Conservation (phyloP, 2,113 vertebrate genomes). For the Rallus limicola region DNA sequence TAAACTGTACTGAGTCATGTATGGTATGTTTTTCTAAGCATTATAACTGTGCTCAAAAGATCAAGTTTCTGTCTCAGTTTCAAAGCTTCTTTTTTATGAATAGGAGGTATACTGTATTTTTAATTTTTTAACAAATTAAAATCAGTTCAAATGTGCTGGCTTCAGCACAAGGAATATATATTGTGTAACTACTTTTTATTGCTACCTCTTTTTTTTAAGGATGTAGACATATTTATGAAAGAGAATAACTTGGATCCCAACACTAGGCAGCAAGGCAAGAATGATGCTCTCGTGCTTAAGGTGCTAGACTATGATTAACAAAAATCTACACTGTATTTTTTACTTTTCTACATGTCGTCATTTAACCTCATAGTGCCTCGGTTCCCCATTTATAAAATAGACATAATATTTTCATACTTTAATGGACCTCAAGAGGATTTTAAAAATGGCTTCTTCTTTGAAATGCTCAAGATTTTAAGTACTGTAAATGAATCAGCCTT, state of each 20-base stretch:
- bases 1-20: constrained; percentile 31
- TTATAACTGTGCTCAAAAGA: neutral
- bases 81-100: constrained; percentile 42
- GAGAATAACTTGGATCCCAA: neutral
- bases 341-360: neutral
- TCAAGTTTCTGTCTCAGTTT: constrained; percentile 55
- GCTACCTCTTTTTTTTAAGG: neutral
- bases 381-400: neutral
- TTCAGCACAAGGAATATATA: neutral
- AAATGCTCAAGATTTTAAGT: constrained; percentile 34
- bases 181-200: neutral
- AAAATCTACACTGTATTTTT: neutral
- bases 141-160: constrained; percentile 10
- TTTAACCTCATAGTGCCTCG: neutral
- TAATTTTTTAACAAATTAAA: constrained; percentile 52
- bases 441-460: neutral
- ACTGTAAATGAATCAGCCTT: constrained; percentile 8
- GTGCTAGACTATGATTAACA: neutral
- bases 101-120: constrained; percentile 18
- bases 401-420: neutral
- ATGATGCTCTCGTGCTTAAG: neutral
- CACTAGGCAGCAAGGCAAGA: neutral
- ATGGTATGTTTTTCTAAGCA: constrained; percentile 56
- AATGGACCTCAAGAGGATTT: neutral
- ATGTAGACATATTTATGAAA: neutral